Base-by-base conservation (phyloP, 1,140 invertebrate species). In the Pseudobourletiella spinata region DNA sequence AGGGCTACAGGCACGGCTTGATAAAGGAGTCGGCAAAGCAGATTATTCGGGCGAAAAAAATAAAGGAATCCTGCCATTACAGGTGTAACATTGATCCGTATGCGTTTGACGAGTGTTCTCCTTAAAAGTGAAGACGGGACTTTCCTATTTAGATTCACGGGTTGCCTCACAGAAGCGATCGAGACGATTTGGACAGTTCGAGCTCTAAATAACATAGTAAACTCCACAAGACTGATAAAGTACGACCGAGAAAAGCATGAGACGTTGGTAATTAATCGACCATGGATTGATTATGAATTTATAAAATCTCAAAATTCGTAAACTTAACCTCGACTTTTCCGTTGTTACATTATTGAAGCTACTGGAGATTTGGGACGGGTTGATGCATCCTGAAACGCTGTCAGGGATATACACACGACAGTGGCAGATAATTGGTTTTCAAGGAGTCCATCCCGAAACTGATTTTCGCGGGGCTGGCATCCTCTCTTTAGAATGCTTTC, bases 391-490 rank as follows among this genome's bases (percentile, higher is more conserved):
- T 64, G 82, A 83, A 61, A 72, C 75, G 1, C 74, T 95, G 25
- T 81, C 83, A 44, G 74, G 78, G 14, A 77, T 92, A 67, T 80
- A 91, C 0, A 86, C 87, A 3, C 91, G 91, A 71, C 92, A 97
- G 71, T 98, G 95, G 95, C 87, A 91, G 71, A 81, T 88, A 29
- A 93, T 99, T 69, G 95, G 95, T 8, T 98, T 95, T 74, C 87
- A 96, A 80, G 95, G 95, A 16, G 88, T 95, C 71, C 94, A 98
- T 79, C 95, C 95, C 0, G 88, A 89, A 76, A 98, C 95, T 1
- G 95, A 98, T 78, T 98, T 98, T 72, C 82, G 95, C 50, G 95
- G 95, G 59, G 98, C 98, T 93, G 95, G 95, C 58, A 75, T 96
- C n/a, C 78, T 98, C 16, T 92, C 94, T 2, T 75, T 99, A 25